A percentile compares a stretch with the other conserved stretches of the same genome.
phyloP scores from a whole-genome alignment of 1,140 invertebrate genomes.

The Temnothorax longispinosus region DNA sequence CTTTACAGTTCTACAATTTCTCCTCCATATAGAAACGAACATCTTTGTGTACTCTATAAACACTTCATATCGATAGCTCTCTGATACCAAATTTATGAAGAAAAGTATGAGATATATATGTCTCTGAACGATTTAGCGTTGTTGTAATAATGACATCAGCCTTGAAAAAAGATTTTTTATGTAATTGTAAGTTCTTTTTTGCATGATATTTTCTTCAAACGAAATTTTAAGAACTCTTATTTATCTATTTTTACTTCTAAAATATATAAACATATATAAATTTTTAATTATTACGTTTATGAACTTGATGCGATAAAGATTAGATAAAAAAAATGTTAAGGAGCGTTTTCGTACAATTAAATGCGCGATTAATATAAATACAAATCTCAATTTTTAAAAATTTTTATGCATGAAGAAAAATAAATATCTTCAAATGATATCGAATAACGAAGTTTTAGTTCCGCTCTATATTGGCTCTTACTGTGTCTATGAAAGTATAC shows the following conservation, averaged over 20 bases:
- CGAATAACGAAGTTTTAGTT: not conserved
- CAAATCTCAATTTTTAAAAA: not conserved
- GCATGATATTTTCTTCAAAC: not conserved
- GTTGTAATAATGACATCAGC: slow-evolving; percentile 8
- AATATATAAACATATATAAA: not conserved
- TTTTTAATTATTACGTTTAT: not conserved
- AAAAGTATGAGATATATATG: not conserved
- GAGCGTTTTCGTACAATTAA: not conserved
- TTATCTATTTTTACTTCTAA: not conserved
- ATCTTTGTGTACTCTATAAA: slow-evolving; percentile 26
- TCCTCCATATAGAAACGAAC: not conserved
- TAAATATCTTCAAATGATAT: not conserved
- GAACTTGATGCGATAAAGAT: not conserved
- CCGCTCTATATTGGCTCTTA: not conserved
- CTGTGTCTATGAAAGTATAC: not conserved
- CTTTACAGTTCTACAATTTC: slow-evolving; percentile 42
- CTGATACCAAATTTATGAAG: slow-evolving; percentile 28
- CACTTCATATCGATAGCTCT: slow-evolving; percentile 10
- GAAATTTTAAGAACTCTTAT: not conserved
- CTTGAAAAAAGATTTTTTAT: not conserved
- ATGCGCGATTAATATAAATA: not conserved
- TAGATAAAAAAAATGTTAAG: not conserved
- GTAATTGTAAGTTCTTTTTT: not conserved
- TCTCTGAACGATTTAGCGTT: not conserved
- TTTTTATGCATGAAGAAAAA: not conserved